These are phyloP conservation scores for Helobdella robusta DNA, from an alignment of 2,888 invertebrate genomes.

Conservation along the genomic window DNA sequence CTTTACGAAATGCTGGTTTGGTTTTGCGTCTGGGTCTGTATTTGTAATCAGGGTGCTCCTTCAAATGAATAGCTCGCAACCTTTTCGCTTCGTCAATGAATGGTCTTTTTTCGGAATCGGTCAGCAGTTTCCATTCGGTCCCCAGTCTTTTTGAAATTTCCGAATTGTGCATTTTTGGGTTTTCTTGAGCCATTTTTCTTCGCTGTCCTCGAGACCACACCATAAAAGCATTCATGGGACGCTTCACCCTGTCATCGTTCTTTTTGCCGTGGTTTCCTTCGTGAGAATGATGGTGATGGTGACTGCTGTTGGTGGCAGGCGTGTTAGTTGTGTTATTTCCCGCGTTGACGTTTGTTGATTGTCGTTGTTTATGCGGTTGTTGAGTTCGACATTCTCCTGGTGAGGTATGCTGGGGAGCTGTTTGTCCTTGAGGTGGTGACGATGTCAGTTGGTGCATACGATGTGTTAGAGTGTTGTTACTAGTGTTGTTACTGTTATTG, in stretches of 20 bases:
- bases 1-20: constrained; percentile 74
- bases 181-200: constrained; percentile 95
- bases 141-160: constrained; percentile 93
- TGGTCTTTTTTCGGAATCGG: constrained; percentile 88
- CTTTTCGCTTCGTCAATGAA: constrained; percentile 98
- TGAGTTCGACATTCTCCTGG: constrained; percentile 15
- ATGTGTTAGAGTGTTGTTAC: too few species aligned
- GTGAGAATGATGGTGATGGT: background rate
- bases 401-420: constrained; percentile 17
- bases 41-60: constrained; percentile 97
- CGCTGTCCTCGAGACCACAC: constrained; percentile 96
- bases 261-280: constrained; percentile 10
- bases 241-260: constrained; percentile 67
- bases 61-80: constrained; percentile 94
- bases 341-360: constrained; percentile 1
- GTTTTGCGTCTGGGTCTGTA: constrained; percentile 89
- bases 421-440: constrained; percentile 19
- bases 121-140: constrained; percentile 92
- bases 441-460: background rate
- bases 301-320: background rate
- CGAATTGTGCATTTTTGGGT: constrained; percentile 97
- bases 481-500: too few species aligned
- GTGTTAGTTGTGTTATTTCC: background rate
- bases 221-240: constrained; percentile 99
- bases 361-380: background rate